Base-by-base conservation (phyloP, 2,113 vertebrate species). In the Eonycteris spelaea region DNA sequence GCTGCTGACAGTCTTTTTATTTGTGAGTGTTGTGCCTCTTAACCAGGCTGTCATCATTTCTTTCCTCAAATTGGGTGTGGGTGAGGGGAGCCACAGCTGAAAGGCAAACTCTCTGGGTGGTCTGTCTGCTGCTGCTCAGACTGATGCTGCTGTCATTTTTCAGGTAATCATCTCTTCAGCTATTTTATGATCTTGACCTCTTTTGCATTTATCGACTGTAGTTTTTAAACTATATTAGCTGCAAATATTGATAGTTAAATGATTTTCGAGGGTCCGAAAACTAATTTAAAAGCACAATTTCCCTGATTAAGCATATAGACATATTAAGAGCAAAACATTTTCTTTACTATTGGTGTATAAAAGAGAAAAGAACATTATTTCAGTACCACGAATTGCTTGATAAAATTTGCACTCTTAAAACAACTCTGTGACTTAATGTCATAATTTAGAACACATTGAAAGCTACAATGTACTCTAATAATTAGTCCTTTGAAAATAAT, bases 1-100 rank as follows among this genome's bases (percentile, higher is more conserved):
- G 61, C 68, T 94, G 79, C 24, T 80, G 90, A 93, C 90, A 77
- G 51, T 40, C 28, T 38, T 91, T 83, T 83, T 74, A 88, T 63
- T 70, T 68, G 26, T 28, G 45, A 92, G 26, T n/a, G 38, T 40
- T 86, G 67, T 45, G 67, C 26, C 83, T 86, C 48, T 83, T 67
- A 24, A 75, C 38, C 10, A 88, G 55, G 24, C 63, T 89, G 73
- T 86, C 91, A 87, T 51, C 80, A 57, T 74, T 94, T 45, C 73
- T 95, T 53, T 75, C 71, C 59, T 78, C 67, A 88, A 78, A 57
- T 38, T 48, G 21, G 83, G 73, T 75, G 22, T 35, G 61, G 8
- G 26, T 18, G 0, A 9, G 61, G n/a, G 45, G 22, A 24, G 55
- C 13, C 59, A 6, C 24, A 7, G 19, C 43, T 61, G 53, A 82